These are phyloP conservation scores for Heliconius erato DNA, from an alignment of 2,888 invertebrate species.

Conservation along the genomic window DNA sequence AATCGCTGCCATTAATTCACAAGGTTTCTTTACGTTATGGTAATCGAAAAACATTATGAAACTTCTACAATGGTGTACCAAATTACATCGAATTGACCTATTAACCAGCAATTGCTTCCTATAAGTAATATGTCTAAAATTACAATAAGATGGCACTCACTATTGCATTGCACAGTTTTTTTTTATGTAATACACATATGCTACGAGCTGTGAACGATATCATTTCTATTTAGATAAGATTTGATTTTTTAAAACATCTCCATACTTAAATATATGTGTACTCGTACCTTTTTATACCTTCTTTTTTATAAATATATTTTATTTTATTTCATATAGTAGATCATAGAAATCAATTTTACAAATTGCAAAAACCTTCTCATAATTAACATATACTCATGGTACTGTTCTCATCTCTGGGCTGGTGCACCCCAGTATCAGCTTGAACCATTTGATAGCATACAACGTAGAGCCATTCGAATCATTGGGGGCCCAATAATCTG, in stretches of 20 bases:
- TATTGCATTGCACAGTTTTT: neutral
- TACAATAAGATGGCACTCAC: neutral
- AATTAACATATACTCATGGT: no score
- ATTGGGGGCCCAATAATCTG: no score
- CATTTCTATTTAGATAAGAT: neutral
- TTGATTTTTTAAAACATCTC: neutral
- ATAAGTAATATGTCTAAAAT: neutral
- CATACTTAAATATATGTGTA: neutral
- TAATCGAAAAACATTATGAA: neutral
- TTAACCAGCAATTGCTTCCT: neutral
- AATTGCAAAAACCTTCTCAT: no score
- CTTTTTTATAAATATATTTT: no score
- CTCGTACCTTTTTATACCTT: no score
- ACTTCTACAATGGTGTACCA: slow-evolving; percentile 22
- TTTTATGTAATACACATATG: neutral
- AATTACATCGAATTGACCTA: slow-evolving; percentile 12
- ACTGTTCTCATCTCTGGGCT: no score
- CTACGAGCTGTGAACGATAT: no score
- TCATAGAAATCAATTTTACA: no score
- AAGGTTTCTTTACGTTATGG: slow-evolving; percentile 27
- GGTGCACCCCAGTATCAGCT: no score
- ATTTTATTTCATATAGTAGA: no score
- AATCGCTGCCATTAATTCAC: slow-evolving; percentile 7
- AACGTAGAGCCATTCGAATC: no score
- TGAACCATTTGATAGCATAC: no score